Conservation (phyloP, 2,113 vertebrate genomes). For the Caretta caretta region DNA sequence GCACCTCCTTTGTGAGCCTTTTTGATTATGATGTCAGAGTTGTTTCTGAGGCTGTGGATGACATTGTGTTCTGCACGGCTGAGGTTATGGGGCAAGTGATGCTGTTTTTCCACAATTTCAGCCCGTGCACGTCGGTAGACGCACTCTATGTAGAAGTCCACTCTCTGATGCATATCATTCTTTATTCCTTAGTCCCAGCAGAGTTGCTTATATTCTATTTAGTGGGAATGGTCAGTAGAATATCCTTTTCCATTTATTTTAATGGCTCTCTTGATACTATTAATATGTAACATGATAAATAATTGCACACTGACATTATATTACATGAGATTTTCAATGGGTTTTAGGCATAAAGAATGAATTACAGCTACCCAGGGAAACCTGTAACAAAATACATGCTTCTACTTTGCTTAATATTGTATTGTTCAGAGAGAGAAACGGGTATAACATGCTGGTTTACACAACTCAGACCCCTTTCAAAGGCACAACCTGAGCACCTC, state of each 20-base stretch:
- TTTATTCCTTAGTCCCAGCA: background rate
- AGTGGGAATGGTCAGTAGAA: constrained; percentile 18
- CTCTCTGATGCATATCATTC: background rate
- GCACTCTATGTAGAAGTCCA: no score
- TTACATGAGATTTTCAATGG: constrained; percentile 37
- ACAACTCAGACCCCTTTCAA: background rate
- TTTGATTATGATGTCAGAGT: no score
- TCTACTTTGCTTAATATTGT: constrained; percentile 14
- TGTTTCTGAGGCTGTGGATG: no score
- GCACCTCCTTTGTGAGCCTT: no score
- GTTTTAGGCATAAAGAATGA: constrained; percentile 14
- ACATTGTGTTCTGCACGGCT: no score
- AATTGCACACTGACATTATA: constrained; percentile 17
- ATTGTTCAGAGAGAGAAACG: background rate
- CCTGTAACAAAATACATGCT: background rate
- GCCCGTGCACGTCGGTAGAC: no score
- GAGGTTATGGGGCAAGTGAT: no score
- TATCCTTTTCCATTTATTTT: constrained; percentile 57
- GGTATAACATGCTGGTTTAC: background rate
- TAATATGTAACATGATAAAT: constrained; percentile 62
- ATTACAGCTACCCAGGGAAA: constrained; percentile 7
- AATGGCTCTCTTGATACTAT: constrained; percentile 57
- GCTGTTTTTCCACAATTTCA: no score
- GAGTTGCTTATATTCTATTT: background rate
- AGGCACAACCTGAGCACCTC: background rate